These are phyloP conservation scores for Coendou prehensilis DNA, from an alignment of 2,797 vertebrate genomes.

Conservation along the genomic window DNA sequence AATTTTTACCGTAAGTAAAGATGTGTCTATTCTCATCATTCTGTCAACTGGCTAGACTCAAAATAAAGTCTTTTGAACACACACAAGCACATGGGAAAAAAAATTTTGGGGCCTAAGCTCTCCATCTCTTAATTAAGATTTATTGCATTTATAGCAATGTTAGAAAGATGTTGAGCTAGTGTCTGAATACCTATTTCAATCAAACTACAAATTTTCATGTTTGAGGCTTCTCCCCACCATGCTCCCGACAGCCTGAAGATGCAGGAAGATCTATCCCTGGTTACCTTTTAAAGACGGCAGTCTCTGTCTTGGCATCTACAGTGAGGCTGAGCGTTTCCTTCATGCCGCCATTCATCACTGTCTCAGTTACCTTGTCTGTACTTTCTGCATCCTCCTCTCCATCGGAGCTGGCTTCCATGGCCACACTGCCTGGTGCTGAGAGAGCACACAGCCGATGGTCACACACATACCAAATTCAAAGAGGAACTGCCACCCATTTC, in stretches of 20 bases:
- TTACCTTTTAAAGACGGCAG: conserved; percentile 99
- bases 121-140: not conserved
- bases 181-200: not conserved
- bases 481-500: not conserved
- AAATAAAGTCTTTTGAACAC: not conserved
- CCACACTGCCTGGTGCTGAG: conserved; percentile 87
- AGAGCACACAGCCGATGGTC: rapidly evolving
- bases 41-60: not conserved
- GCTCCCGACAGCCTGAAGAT: not conserved
- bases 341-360: conserved; percentile 98
- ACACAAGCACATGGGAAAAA: not conserved
- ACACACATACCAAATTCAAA: not conserved
- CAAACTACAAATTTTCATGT: rapidly evolving
- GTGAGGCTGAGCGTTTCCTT: conserved; percentile 99
- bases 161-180: not conserved
- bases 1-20: not conserved
- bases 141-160: not conserved
- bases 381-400: conserved; percentile 92
- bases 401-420: conserved; percentile 91
- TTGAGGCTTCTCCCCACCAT: rapidly evolving
- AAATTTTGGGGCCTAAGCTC: not conserved
- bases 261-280: not conserved
- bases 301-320: conserved; percentile 99
- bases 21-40: not conserved
- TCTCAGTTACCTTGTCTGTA: conserved; percentile 97